Conservation (phyloP, 2,113 vertebrate genomes). For the Dunckerocampus dactyliophorus region DNA sequence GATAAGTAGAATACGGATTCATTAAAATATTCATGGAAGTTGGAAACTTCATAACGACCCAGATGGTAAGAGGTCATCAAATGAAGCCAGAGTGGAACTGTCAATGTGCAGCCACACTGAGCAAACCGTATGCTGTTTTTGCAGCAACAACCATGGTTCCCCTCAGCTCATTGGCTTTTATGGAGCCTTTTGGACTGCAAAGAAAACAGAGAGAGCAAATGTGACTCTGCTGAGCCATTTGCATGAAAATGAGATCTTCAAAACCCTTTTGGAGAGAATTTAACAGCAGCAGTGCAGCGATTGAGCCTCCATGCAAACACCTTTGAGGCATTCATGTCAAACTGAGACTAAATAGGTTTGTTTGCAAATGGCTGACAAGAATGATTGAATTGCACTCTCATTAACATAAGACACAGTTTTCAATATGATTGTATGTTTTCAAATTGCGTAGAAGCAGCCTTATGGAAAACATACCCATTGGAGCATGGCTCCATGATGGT, state of each 20-base stretch:
- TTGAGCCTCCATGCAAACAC: conserved; percentile 38
- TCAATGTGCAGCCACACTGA: conserved; percentile 45
- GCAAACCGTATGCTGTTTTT: conserved; percentile 64
- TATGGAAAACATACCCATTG: not conserved
- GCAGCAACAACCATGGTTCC: conserved; percentile 51
- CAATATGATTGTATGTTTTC: conserved; percentile 38
- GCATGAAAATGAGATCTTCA: conserved; percentile 74
- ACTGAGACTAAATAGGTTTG: conserved; percentile 30
- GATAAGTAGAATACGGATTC: no score
- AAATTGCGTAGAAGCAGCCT: conserved; percentile 14
- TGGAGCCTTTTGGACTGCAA: conserved; percentile 64
- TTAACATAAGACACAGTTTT: conserved; percentile 34
- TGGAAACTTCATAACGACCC: conserved; percentile 55
- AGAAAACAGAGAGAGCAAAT: conserved; percentile 58
- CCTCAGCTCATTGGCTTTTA: conserved; percentile 71
- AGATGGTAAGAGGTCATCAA: conserved; percentile 61
- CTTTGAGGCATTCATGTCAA: conserved; percentile 33
- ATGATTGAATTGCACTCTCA: conserved; percentile 15
- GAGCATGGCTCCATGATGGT: not conserved
- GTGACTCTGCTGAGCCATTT: conserved; percentile 56
- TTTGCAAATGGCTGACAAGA: conserved; percentile 38
- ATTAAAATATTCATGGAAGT: conserved; percentile 23
- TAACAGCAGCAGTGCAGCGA: conserved; percentile 48
- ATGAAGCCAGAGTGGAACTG: conserved; percentile 48
- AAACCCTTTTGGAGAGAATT: conserved; percentile 60